Evolutionary conservation across 2,888 invertebrate species (phyloP).

Genomic region (Oscheius sp.): DNA sequence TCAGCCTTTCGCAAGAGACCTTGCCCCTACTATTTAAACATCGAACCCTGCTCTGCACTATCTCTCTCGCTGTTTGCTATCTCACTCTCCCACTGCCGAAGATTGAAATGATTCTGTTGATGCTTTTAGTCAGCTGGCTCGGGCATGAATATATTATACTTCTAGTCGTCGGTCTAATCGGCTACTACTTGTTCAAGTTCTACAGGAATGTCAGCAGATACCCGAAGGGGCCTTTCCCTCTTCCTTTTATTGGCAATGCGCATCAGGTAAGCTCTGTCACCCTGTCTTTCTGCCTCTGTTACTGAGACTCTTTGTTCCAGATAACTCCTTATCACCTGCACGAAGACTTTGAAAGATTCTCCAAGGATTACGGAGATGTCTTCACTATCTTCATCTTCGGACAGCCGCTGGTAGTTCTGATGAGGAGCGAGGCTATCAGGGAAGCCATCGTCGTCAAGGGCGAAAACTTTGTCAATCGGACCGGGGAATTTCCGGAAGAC

Average conservation of each 20-base stretch:
- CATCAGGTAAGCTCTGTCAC: not conserved
- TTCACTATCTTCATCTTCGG: constrained; percentile 39
- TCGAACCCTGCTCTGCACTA: too few species aligned
- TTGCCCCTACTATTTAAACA: too few species aligned
- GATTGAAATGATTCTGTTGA: too few species aligned
- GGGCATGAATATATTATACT: too few species aligned
- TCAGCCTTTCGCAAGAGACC: too few species aligned
- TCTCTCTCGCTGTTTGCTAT: too few species aligned
- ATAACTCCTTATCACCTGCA: constrained; percentile 5
- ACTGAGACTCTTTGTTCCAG: too few species aligned
- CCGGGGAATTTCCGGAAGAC: constrained; percentile 34
- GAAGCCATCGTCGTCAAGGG: constrained; percentile 38
- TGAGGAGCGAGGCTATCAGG: constrained; percentile 29
- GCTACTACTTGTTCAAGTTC: constrained; percentile 37
- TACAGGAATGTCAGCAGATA: constrained; percentile 47
- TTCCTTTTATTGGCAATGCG: constrained; percentile 47
- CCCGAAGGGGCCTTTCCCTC: constrained; percentile 52
- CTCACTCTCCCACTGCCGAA: too few species aligned
- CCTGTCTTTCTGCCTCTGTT: too few species aligned
- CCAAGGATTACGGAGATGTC: constrained; percentile 37
- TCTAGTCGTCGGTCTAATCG: too few species aligned
- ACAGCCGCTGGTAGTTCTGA: constrained; percentile 36
- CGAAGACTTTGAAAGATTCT: constrained; percentile 10
- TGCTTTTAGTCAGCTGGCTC: too few species aligned
- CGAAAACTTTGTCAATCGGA: constrained; percentile 37